These are phyloP conservation scores for Circaetus cinerascens DNA, from an alignment of 2,113 vertebrate species.

Conservation along the genomic window DNA sequence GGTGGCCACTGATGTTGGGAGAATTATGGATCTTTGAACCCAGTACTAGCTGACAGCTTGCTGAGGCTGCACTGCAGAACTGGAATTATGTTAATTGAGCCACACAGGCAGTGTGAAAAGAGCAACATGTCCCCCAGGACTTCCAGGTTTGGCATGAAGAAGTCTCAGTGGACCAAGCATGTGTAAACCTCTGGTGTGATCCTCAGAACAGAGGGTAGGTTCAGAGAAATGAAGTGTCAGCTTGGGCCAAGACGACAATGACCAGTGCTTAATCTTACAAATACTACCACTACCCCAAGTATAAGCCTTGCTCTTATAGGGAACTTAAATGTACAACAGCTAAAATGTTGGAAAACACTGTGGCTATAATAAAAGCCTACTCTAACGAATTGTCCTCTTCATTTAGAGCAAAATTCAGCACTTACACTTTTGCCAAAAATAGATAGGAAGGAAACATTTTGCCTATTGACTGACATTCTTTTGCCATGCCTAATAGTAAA, in stretches of 20 bases:
- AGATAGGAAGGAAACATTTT: neutral
- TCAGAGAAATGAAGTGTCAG: neutral
- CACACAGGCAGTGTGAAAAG: neutral
- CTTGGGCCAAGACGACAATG: neutral
- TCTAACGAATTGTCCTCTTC: neutral
- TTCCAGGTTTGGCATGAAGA: neutral
- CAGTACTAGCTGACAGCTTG: neutral
- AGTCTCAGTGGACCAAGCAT: neutral
- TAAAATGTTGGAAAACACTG: neutral
- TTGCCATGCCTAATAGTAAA: neutral
- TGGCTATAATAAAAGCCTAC: neutral
- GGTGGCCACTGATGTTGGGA: neutral
- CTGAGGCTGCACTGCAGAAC: neutral
- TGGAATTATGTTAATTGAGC: neutral
- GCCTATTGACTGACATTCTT: neutral
- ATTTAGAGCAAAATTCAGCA: neutral
- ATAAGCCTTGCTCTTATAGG: neutral
- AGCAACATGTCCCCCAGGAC: neutral
- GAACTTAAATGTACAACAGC: neutral
- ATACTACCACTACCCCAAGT: neutral
- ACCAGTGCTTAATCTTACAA: neutral
- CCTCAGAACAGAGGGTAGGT: neutral
- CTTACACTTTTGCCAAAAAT: neutral
- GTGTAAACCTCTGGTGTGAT: neutral
- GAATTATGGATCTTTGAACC: neutral